phyloP scores from a whole-genome alignment of 2,888 invertebrate genomes.

The Calephelis perditalis region DNA sequence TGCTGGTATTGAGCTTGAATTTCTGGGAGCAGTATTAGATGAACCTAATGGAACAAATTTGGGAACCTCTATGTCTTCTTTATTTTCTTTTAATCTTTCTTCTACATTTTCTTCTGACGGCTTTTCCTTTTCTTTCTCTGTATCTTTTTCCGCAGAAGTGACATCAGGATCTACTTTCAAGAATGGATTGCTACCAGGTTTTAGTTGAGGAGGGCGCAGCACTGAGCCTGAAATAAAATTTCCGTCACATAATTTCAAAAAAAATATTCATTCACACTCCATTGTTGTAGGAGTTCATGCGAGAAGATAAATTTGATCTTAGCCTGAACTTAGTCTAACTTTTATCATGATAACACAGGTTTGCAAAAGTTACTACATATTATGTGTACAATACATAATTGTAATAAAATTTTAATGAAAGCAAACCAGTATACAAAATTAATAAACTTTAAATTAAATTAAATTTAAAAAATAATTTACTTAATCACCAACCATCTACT shows the following conservation, averaged over 20 bases:
- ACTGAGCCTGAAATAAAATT: constrained; percentile 50
- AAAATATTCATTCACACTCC: neutral
- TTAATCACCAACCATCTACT: too few relatives aligned
- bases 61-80: constrained; percentile 52
- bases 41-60: constrained; percentile 71
- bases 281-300: too few relatives aligned
- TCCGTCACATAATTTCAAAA: neutral
- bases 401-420: too few relatives aligned
- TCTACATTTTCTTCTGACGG: constrained; percentile 31
- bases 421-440: too few relatives aligned
- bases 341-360: too few relatives aligned
- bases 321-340: too few relatives aligned
- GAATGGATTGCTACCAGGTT: constrained; percentile 60
- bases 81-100: constrained; percentile 47
- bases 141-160: constrained; percentile 32
- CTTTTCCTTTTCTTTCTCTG: constrained; percentile 42
- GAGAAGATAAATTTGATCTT: too few relatives aligned
- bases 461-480: too few relatives aligned
- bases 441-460: too few relatives aligned
- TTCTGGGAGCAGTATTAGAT: constrained; percentile 48
- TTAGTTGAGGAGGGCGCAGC: constrained; percentile 63
- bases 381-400: too few relatives aligned
- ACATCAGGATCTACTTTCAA: constrained; percentile 42
- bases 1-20: constrained; percentile 72
- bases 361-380: too few relatives aligned